Evolutionary conservation across 2,113 vertebrate genomes (phyloP), one percentile per base, ranked within the genome.

Genomic region (Eleginops maclovinus): DNA sequence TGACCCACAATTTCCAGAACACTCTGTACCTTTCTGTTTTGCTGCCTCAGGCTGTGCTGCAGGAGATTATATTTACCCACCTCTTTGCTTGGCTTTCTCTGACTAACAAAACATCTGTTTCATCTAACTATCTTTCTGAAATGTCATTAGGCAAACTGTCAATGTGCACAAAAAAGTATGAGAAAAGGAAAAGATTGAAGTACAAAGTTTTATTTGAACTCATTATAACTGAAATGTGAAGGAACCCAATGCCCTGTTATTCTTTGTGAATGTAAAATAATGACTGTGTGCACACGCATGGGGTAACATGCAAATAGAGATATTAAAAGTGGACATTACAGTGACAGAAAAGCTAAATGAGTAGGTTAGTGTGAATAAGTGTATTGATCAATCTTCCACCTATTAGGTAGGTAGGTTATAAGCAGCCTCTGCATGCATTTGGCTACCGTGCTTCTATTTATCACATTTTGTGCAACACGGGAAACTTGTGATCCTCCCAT

Each of bases 141-240:
- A 74, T 44, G 10, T 17, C 14, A 44, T 49, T 40, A 47, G 61
- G 19, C 22, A 72, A 53, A 67, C 61, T 65, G 69, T n/a, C 53
- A 63, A 84, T 15, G 51, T 11, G 63, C 56, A 69, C 36, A 47
- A 80, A 21, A 28, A 82, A 70, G 65, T n/a, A 86, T 26, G 50
- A 81, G n/a, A 16, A 67, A 17, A 72, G 3, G 15, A 68, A 61
- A 19, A 46, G 44, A 19, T 51, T 63, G 31, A 86, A 83, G 76
- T 75, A 90, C 62, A 90, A 88, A 87, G 60, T 83, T 91, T 92
- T 87, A 89, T 92, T 91, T 66, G 9, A 84, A 84, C 74, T 65
- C 50, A 67, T 71, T 24, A 21, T 51, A 24, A 77, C 61, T 86
- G 86, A 88, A 89, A 90, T 89, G 78, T 50, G 58, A 85, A 84